Conservation (phyloP, 2,113 vertebrate species). For the Xiphophorus hellerii region DNA sequence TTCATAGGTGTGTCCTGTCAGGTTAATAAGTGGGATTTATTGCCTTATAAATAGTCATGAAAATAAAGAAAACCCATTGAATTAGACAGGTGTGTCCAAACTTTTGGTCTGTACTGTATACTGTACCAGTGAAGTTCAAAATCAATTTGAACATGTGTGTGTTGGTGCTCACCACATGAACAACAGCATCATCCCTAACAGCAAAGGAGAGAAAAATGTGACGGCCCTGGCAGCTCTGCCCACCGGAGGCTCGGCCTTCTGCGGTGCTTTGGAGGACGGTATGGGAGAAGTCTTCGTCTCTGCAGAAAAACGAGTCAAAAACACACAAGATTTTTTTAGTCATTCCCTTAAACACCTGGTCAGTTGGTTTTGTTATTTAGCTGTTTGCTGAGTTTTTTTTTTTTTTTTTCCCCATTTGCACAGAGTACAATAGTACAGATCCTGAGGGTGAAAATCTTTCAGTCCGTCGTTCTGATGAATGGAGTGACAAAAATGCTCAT, state of each 20-base stretch:
- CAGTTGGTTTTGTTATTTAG: not conserved
- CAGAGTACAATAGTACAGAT: conserved; percentile 9
- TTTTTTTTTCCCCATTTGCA: not conserved
- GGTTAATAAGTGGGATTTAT: no score
- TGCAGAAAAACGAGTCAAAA: conserved; percentile 32
- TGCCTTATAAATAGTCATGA: no score
- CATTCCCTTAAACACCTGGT: not conserved
- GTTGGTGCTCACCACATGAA: conserved; percentile 69
- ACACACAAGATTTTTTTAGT: conserved; percentile 26
- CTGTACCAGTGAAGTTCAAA: conserved; percentile 21
- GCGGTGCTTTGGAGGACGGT: conserved; percentile 72
- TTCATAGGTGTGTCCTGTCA: no score
- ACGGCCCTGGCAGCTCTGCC: conserved; percentile 61
- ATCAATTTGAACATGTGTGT: conserved; percentile 36
- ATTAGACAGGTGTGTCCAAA: no score
- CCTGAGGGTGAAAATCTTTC: conserved; percentile 5
- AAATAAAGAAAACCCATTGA: no score
- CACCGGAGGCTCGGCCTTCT: conserved; percentile 67
- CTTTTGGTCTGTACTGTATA: no score
- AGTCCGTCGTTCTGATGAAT: conserved; percentile 48
- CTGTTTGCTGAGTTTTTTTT: not conserved
- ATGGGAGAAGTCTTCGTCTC: conserved; percentile 75
- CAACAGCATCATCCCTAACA: conserved; percentile 73
- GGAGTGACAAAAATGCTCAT: conserved; percentile 49
- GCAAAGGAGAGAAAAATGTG: conserved; percentile 66